Evolutionary conservation across 37 sponge, comb jelly and placozoan species (phyloP).

Genomic region (Halisarca cf. caerulea): DNA sequence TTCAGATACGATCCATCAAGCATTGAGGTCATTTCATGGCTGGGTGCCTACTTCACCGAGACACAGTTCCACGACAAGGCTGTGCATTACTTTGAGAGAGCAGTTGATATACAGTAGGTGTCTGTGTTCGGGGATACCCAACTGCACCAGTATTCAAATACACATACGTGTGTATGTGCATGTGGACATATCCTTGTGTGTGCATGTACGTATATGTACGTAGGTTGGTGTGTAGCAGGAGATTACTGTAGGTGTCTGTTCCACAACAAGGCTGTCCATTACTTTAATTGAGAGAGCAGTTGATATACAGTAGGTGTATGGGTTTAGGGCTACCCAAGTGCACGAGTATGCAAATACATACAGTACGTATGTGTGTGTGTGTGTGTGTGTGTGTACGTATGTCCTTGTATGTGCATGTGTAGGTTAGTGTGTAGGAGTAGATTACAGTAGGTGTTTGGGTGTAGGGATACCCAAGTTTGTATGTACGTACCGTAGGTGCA

Average conservation of each 20-base stretch:
- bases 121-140: background rate
- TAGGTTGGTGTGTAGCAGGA: no score
- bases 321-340: no score
- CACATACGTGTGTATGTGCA: background rate
- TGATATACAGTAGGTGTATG: conserved; percentile 67
- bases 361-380: background rate
- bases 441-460: background rate
- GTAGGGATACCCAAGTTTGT: background rate
- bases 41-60: conserved; percentile 96
- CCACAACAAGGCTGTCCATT: conserved; percentile 88
- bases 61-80: conserved; percentile 95
- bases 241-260: no score
- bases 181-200: background rate
- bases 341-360: no score
- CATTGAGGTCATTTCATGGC: conserved; percentile 94
- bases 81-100: conserved; percentile 88
- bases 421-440: no score
- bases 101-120: conserved; percentile 82
- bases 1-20: conserved; percentile 91
- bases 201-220: background rate
- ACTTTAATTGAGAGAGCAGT: conserved; percentile 92
- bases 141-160: background rate
- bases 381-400: background rate
- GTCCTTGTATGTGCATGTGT: no score
- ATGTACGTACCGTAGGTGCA: no score